Evolutionary conservation across 2,797 vertebrate species (phyloP).

Genomic region (Danionella dracula): DNA sequence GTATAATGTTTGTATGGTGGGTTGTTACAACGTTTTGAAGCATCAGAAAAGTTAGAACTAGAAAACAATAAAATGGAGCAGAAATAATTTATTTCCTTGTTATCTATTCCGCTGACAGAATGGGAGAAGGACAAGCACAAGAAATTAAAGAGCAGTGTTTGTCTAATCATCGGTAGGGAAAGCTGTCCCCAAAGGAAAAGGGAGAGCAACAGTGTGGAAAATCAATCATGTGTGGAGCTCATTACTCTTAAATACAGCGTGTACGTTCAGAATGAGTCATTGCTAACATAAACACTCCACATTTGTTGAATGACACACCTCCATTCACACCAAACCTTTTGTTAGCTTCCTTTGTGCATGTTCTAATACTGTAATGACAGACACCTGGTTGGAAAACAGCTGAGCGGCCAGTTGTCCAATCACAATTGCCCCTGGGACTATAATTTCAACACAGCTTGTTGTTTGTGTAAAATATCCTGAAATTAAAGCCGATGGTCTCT

Average conservation of each 20-base stretch:
- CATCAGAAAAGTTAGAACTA: not conserved
- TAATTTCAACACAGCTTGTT: not conserved
- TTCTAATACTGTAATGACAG: not conserved
- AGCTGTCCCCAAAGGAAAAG: constrained; percentile 33
- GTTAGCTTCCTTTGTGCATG: not conserved
- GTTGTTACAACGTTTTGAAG: constrained; percentile 8
- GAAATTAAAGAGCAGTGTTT: not conserved
- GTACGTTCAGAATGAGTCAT: not conserved
- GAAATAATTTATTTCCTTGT: not conserved
- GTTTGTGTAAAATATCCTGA: constrained; percentile 8
- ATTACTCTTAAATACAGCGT: not conserved
- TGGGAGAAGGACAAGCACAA: not conserved
- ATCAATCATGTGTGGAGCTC: not conserved
- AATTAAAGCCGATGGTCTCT: constrained; percentile 4
- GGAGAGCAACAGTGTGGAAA: not conserved
- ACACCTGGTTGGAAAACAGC: constrained; percentile 25
- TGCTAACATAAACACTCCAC: not conserved
- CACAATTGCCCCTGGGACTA: not conserved
- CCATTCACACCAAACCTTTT: constrained; percentile 9
- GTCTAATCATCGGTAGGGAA: not conserved
- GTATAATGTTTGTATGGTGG: constrained; percentile 7
- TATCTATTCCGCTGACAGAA: not conserved
- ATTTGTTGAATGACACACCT: constrained; percentile 5
- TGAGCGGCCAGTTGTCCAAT: constrained; percentile 19
- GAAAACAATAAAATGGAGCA: not conserved